phyloP scores from a whole-genome alignment of 2,888 invertebrate genomes.

The Coenonympha arcania region DNA sequence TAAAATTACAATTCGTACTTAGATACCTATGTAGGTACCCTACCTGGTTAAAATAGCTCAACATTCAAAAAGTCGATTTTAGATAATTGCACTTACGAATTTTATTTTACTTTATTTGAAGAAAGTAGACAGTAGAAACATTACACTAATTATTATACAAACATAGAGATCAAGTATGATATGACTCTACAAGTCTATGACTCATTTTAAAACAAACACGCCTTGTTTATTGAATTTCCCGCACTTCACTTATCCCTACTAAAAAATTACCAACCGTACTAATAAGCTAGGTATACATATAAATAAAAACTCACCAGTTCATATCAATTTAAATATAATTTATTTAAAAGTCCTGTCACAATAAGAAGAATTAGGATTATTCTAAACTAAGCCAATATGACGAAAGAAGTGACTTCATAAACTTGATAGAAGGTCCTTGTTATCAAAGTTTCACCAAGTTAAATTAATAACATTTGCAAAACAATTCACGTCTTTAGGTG shows the following conservation, averaged over 20 bases:
- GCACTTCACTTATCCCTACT: constrained; percentile 10
- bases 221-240: constrained; percentile 19
- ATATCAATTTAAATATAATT: not conserved
- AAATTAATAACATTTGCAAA: not conserved
- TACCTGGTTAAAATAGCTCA: too few species aligned
- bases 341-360: constrained; percentile 4
- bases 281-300: too few species aligned
- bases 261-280: too few species aligned
- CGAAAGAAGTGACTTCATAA: constrained; percentile 7
- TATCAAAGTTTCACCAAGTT: constrained; percentile 3
- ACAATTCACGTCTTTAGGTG: not conserved
- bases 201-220: constrained; percentile 3
- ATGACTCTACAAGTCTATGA: not conserved
- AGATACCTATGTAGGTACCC: too few species aligned
- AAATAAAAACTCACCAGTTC: not conserved
- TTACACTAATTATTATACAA: too few species aligned
- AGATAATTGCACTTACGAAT: too few species aligned
- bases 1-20: too few species aligned
- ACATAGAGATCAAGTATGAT: too few species aligned
- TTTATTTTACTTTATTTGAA: too few species aligned
- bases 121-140: too few species aligned
- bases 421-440: not conserved
- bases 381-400: not conserved
- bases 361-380: not conserved
- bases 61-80: too few species aligned